Evolutionary conservation across 2,113 vertebrate species (phyloP).

Genomic region (Catagonus wagneri): DNA sequence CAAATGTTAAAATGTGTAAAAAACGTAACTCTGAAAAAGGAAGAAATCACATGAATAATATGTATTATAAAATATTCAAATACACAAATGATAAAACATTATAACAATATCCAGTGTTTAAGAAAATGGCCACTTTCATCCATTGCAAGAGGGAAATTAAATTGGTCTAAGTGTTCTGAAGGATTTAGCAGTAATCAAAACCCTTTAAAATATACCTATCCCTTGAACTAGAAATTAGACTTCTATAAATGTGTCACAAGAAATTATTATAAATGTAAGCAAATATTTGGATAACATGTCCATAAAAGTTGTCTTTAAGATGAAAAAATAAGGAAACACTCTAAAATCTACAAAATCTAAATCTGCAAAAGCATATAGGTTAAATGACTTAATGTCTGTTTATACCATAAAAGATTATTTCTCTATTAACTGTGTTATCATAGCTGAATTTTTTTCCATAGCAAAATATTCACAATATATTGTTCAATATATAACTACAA

Average conservation of each 20-base stretch:
- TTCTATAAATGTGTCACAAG: neutral
- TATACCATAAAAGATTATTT: conserved; percentile 18
- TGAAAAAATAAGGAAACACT: neutral
- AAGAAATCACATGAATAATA: conserved; percentile 8
- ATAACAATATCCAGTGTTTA: neutral
- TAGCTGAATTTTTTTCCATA: neutral
- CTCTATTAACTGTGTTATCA: neutral
- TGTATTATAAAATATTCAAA: conserved; percentile 16
- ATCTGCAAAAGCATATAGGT: neutral
- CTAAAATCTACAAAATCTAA: conserved; percentile 1
- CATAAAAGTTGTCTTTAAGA: conserved; percentile 33
- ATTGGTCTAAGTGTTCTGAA: neutral
- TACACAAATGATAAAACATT: conserved; percentile 7
- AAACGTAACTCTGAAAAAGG: neutral
- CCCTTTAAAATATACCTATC: neutral
- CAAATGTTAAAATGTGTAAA: neutral
- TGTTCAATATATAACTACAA: neutral
- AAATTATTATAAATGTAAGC: neutral
- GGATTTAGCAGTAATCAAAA: conserved; percentile 9
- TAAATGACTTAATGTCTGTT: neutral
- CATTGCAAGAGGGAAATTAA: neutral
- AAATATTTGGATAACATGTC: neutral
- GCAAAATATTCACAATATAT: neutral
- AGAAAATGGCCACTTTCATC: conserved; percentile 16
- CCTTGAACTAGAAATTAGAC: neutral